Evolutionary conservation across 2,888 invertebrate species (phyloP).

Genomic region (Yponomeuta evonymella): DNA sequence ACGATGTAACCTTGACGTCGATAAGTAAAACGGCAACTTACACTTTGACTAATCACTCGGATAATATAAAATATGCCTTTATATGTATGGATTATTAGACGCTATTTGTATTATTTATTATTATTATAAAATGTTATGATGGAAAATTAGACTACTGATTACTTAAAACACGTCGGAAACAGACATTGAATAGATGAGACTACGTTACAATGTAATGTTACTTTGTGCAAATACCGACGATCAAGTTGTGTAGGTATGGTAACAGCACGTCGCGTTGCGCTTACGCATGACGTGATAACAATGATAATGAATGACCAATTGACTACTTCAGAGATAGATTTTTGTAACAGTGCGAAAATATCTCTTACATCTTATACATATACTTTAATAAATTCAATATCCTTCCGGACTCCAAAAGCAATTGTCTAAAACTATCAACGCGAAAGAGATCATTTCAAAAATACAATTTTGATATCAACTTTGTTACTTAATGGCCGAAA

Average conservation of each 20-base stretch:
- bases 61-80: not conserved
- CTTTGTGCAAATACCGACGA: slow-evolving; percentile 10
- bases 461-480: slow-evolving; percentile 73
- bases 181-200: slow-evolving; percentile 3
- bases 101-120: slow-evolving; percentile 1
- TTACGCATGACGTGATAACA: slow-evolving; percentile 39
- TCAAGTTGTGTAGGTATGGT: slow-evolving; percentile 10
- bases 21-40: slow-evolving; percentile 10
- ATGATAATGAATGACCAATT: slow-evolving; percentile 42
- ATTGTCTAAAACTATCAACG: slow-evolving; percentile 63
- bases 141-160: slow-evolving; percentile 10
- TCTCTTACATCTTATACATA: slow-evolving; percentile 57
- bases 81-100: slow-evolving; percentile 6
- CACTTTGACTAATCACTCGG: slow-evolving; percentile 7
- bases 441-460: slow-evolving; percentile 74
- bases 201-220: slow-evolving; percentile 12
- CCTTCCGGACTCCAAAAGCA: slow-evolving; percentile 75
- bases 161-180: slow-evolving; percentile 7
- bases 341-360: slow-evolving; percentile 71
- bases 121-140: slow-evolving; percentile 7
- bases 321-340: slow-evolving; percentile 50
- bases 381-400: slow-evolving; percentile 69
- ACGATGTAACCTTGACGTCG: slow-evolving; percentile 5
- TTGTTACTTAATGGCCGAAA: slow-evolving; percentile 67
- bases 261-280: not conserved